These are phyloP conservation scores for Trichopria drosophilae DNA, from an alignment of 2,888 invertebrate species.

Conservation along the genomic window DNA sequence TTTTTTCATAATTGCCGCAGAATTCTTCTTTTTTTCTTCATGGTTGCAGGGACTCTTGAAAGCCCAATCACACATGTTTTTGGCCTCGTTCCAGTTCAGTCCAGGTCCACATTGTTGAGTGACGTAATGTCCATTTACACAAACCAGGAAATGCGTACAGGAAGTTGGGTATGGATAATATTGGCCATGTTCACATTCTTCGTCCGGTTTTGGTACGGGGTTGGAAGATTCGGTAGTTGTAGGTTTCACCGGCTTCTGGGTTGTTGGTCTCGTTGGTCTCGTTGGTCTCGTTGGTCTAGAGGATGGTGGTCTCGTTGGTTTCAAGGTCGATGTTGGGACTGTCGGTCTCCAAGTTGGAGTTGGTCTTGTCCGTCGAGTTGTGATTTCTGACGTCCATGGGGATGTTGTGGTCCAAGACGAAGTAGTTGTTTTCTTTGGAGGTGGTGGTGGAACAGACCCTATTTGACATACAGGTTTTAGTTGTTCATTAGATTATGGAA, in stretches of 20 bases:
- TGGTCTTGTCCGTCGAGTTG: too few relatives aligned
- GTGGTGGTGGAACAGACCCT: too few relatives aligned
- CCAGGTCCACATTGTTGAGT: slow-evolving; percentile 76
- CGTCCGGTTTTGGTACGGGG: slow-evolving; percentile 36
- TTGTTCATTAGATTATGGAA: too few relatives aligned
- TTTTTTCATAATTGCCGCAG: slow-evolving; percentile 25
- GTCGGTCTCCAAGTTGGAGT: neutral
- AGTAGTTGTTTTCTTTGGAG: too few relatives aligned
- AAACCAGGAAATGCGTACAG: slow-evolving; percentile 76
- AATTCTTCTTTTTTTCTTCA: slow-evolving; percentile 34
- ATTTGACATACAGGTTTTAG: too few relatives aligned
- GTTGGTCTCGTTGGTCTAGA: slow-evolving; percentile 26
- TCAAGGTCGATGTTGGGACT: neutral
- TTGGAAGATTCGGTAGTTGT: slow-evolving; percentile 17
- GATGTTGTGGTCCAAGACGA: too few relatives aligned
- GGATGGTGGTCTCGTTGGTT: neutral
- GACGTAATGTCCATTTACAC: slow-evolving; percentile 73
- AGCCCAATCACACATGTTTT: slow-evolving; percentile 77
- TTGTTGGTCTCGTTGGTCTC: slow-evolving; percentile 29
- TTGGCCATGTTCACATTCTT: slow-evolving; percentile 69
- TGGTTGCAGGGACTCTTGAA: slow-evolving; percentile 59
- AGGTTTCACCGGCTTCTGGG: slow-evolving; percentile 26
- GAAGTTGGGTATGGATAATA: slow-evolving; percentile 73
- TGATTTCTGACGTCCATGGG: too few relatives aligned
- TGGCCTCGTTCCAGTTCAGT: slow-evolving; percentile 72